Evolutionary conservation across 1,140 invertebrate species (phyloP).

Genomic region (Pseudachorutes palmiensis): DNA sequence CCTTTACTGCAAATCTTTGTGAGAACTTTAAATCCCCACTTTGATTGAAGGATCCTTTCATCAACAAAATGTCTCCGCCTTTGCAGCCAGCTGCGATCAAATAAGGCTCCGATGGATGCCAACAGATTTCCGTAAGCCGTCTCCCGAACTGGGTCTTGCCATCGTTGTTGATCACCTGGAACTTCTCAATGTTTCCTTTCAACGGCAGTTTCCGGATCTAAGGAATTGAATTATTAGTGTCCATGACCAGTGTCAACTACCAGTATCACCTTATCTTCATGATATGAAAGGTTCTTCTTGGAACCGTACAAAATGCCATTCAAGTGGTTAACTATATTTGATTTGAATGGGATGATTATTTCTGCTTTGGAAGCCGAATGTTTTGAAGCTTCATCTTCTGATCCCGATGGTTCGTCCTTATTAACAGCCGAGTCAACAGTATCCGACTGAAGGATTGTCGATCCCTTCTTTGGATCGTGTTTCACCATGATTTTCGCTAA

Average conservation of each 20-base stretch:
- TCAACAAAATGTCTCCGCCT: constrained; percentile 23
- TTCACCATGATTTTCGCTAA: no score
- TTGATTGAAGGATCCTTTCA: constrained; percentile 1
- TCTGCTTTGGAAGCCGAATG: not conserved
- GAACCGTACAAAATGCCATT: not conserved
- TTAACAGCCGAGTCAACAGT: no score
- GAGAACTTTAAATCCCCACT: not conserved
- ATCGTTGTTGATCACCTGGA: not conserved
- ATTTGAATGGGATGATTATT: not conserved
- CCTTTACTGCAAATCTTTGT: constrained; percentile 7
- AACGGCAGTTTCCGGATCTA: not conserved
- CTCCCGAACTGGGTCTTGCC: constrained; percentile 4
- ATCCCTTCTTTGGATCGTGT: no score
- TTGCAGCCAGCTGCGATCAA: constrained; percentile 20
- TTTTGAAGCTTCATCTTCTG: not conserved
- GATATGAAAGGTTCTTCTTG: not conserved
- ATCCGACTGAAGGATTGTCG: no score
- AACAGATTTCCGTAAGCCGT: constrained; percentile 21
- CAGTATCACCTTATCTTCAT: not conserved
- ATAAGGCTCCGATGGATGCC: constrained; percentile 23
- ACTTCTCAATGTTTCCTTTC: not conserved
- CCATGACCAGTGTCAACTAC: not conserved
- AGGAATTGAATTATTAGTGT: not conserved
- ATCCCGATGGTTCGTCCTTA: not conserved
- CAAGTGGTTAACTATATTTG: not conserved